Conservation (phyloP, 2,888 invertebrate genomes). For the Emmelina monodactyla region DNA sequence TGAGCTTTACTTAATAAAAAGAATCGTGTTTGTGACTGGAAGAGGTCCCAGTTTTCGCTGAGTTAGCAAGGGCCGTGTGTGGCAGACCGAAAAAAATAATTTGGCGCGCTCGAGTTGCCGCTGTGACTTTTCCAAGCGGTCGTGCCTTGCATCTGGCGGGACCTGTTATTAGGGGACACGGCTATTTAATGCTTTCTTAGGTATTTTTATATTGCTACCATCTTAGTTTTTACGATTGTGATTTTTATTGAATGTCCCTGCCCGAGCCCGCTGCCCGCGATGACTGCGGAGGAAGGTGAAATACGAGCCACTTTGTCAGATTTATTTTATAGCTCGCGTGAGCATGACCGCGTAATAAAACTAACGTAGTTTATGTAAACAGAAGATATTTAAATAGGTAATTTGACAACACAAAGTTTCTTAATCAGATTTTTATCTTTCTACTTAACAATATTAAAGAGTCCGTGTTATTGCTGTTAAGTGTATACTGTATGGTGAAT, state of each 20-base stretch:
- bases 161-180: slow-evolving; percentile 63
- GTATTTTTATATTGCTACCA: slow-evolving; percentile 60
- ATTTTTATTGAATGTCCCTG: slow-evolving; percentile 59
- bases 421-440: no score
- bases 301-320: slow-evolving; percentile 54
- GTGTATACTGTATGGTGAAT: no score
- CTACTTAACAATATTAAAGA: no score
- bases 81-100: slow-evolving; percentile 66
- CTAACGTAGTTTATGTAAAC: background rate
- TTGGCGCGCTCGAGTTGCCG: slow-evolving; percentile 58
- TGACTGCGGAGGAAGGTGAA: slow-evolving; percentile 51
- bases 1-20: slow-evolving; percentile 30
- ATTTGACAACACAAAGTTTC: no score
- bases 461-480: no score
- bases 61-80: slow-evolving; percentile 60
- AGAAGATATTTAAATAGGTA: no score
- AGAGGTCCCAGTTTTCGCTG: slow-evolving; percentile 45
- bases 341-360: slow-evolving; percentile 18
- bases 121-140: slow-evolving; percentile 61
- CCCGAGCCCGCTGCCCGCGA: slow-evolving; percentile 30
- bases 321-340: slow-evolving; percentile 54
- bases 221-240: slow-evolving; percentile 63
- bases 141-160: slow-evolving; percentile 65
- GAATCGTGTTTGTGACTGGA: slow-evolving; percentile 33
- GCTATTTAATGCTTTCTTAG: slow-evolving; percentile 60